Conservation (phyloP, 2,888 invertebrate species). For the Melieria omissa region DNA sequence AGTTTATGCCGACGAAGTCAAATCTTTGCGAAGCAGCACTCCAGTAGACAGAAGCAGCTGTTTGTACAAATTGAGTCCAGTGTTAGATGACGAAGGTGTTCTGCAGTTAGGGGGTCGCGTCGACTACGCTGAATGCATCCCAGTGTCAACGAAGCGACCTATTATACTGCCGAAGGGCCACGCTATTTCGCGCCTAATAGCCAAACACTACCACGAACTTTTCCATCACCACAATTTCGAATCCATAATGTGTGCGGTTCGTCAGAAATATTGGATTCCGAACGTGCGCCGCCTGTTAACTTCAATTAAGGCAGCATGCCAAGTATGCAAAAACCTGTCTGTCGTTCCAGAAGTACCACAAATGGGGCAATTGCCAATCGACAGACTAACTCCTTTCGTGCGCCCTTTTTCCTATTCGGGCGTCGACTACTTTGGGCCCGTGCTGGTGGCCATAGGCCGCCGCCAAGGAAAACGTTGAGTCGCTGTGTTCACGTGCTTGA, state of each 20-base stretch:
- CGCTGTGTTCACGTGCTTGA: conserved; percentile 15
- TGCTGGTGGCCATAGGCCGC: conserved; percentile 11
- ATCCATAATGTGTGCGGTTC: neutral
- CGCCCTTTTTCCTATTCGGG: conserved; percentile 44
- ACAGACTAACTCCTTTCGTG: conserved; percentile 39
- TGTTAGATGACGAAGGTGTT: conserved; percentile 11
- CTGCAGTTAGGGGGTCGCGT: conserved; percentile 5
- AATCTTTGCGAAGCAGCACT: neutral
- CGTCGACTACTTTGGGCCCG: conserved; percentile 19
- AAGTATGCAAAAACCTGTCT: conserved; percentile 7
- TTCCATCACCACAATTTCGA: conserved; percentile 15
- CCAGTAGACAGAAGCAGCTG: neutral
- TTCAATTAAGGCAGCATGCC: conserved; percentile 18
- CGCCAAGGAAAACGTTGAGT: conserved; percentile 23
- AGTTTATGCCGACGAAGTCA: neutral
- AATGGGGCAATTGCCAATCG: conserved; percentile 45
- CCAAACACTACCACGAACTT: conserved; percentile 6
- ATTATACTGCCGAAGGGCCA: conserved; percentile 11
- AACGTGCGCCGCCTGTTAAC: conserved; percentile 26
- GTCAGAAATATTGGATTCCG: conserved; percentile 7
- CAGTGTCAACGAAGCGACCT: conserved; percentile 6
- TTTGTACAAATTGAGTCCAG: conserved; percentile 8
- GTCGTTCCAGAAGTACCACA: conserved; percentile 38
- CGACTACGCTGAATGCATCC: conserved; percentile 4
- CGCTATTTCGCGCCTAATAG: neutral